Conservation (phyloP, 2,113 vertebrate species). For the Strix uralensis region DNA sequence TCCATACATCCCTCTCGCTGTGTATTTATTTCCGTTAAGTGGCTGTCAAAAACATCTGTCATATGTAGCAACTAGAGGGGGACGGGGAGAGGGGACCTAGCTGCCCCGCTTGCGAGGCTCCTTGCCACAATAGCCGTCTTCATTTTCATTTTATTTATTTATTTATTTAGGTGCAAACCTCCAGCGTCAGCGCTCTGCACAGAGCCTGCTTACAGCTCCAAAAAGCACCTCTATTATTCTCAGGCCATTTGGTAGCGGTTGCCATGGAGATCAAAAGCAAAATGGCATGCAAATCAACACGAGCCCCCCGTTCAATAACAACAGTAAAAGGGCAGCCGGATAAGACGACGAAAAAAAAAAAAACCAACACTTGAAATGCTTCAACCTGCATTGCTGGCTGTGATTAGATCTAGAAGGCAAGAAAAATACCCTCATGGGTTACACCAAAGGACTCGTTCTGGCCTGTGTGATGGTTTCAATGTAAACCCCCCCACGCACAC, state of each 20-base stretch:
- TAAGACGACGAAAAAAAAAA: background rate
- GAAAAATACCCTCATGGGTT: conserved; percentile 23
- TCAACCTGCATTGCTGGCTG: conserved; percentile 26
- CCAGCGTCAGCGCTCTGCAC: background rate
- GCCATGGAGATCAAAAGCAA: conserved; percentile 80
- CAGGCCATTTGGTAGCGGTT: conserved; percentile 77
- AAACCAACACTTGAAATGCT: background rate
- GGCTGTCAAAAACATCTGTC: background rate
- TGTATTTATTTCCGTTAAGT: background rate
- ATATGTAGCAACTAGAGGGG: fast-evolving
- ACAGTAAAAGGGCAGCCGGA: conserved; percentile 58
- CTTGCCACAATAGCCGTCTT: background rate
- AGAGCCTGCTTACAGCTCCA: conserved; percentile 53
- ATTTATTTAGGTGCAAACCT: conserved; percentile 25
- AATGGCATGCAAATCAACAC: conserved; percentile 80
- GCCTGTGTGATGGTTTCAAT: background rate
- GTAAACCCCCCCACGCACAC: fast-evolving
- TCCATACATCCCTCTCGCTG: background rate
- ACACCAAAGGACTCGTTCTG: background rate
- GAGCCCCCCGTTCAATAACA: conserved; percentile 56
- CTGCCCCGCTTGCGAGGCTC: fast-evolving
- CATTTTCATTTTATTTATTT: background rate
- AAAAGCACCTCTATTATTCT: conserved; percentile 70
- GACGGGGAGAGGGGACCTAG: background rate
- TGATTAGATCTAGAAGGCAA: conserved; percentile 19